Evolutionary conservation across 1,140 invertebrate species (phyloP).

Genomic region (Dendroctonus valens): DNA sequence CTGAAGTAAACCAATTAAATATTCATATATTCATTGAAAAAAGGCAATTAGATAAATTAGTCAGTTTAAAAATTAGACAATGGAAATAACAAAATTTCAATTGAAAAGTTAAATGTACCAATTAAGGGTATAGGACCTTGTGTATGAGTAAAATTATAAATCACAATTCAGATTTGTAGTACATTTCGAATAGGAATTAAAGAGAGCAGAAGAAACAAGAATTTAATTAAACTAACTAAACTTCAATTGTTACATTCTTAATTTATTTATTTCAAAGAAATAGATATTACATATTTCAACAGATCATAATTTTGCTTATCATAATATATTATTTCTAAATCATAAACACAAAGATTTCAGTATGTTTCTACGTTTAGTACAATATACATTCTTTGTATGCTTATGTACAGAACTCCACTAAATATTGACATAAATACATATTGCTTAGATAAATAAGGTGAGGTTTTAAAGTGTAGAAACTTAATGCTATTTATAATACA

Average conservation of each 20-base stretch:
- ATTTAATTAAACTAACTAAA: neutral
- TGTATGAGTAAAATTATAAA: no score
- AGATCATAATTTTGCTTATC: slow-evolving; percentile 29
- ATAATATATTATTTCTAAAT: slow-evolving; percentile 12
- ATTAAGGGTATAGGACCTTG: no score
- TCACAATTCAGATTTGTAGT: neutral
- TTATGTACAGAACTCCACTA: slow-evolving; percentile 22
- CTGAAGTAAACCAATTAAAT: no score
- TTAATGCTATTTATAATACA: slow-evolving; percentile 2
- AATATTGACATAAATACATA: slow-evolving; percentile 26
- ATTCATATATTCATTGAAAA: no score
- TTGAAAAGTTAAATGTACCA: no score
- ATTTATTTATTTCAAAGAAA: slow-evolving; percentile 22
- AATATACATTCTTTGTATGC: slow-evolving; percentile 27
- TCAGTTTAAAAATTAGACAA: no score
- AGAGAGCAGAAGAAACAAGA: neutral
- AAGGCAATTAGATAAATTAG: no score
- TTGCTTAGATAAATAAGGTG: slow-evolving; percentile 18
- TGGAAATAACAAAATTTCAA: no score
- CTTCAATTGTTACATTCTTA: slow-evolving; percentile 10
- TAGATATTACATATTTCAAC: slow-evolving; percentile 27
- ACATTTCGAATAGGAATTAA: neutral
- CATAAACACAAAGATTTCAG: slow-evolving; percentile 22
- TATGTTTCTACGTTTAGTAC: slow-evolving; percentile 18
- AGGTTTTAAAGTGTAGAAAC: slow-evolving; percentile 1